A percentile compares a stretch with the other conserved stretches of the same genome.
Evolutionary conservation across 2,113 vertebrate genomes (phyloP).

Genomic region (Melanerpes formicivorus): DNA sequence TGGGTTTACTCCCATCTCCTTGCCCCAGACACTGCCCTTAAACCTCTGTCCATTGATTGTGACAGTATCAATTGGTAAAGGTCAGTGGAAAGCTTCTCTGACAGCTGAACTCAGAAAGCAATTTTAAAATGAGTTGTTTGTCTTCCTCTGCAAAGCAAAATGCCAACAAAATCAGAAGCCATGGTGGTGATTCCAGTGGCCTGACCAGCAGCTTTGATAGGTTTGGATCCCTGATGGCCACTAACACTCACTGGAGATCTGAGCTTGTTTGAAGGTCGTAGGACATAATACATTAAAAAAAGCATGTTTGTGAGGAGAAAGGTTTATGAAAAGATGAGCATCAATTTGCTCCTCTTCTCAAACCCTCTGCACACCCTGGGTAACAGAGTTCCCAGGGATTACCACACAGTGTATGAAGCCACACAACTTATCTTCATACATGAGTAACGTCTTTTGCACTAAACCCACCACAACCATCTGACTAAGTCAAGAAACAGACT

Average conservation of each 20-base stretch:
- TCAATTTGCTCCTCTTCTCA: not conserved
- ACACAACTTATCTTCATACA: not conserved
- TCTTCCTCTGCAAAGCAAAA: not conserved
- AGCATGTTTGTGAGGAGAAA: not conserved
- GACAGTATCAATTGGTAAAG: slow-evolving; percentile 48
- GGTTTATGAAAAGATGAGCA: not conserved
- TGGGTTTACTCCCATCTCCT: not conserved
- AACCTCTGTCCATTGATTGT: slow-evolving; percentile 44
- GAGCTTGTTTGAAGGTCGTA: not conserved
- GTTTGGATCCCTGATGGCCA: not conserved
- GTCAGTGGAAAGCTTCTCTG: slow-evolving; percentile 35
- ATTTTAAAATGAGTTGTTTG: slow-evolving; percentile 39
- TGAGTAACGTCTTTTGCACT: not conserved
- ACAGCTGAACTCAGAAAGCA: slow-evolving; percentile 20
- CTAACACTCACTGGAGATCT: not conserved
- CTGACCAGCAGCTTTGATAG: not conserved
- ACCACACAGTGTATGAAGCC: not conserved
- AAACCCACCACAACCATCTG: not conserved
- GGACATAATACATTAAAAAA: not conserved
- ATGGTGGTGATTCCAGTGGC: not conserved
- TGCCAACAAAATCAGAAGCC: slow-evolving; percentile 2
- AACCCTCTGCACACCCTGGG: not conserved
- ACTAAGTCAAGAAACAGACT: not conserved
- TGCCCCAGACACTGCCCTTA: not conserved
- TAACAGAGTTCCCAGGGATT: not conserved